A percentile compares a stretch with the other conserved stretches of the same genome.
These are phyloP conservation scores for Corythaixoides concolor DNA, from an alignment of 2,113 vertebrate species.

Conservation along the genomic window DNA sequence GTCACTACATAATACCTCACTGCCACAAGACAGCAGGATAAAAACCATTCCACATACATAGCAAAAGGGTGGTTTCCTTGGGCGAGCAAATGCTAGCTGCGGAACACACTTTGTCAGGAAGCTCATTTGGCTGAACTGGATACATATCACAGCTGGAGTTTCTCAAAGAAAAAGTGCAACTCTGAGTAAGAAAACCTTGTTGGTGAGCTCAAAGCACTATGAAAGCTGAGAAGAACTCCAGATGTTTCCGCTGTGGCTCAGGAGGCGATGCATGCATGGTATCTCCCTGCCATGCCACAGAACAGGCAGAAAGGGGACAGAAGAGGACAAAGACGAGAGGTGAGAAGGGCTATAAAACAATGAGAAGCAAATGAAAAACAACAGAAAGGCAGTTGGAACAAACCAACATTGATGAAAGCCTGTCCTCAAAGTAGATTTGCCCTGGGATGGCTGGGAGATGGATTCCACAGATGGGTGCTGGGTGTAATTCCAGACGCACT, in stretches of 20 bases:
- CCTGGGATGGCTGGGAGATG: not conserved
- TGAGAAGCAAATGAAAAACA: not conserved
- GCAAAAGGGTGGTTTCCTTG: not conserved
- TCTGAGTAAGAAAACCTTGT: not conserved
- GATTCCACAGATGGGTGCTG: not conserved
- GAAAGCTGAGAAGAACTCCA: not conserved
- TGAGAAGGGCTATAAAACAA: not conserved
- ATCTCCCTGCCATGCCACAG: not conserved
- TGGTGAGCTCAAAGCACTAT: not conserved
- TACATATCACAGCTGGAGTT: constrained; percentile 7
- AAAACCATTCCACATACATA: not conserved
- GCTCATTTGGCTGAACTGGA: not conserved
- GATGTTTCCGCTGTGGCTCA: not conserved
- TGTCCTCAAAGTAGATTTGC: not conserved
- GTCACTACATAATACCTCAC: not conserved
- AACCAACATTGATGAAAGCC: no score
- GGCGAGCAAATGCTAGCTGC: not conserved
- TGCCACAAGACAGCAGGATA: not conserved
- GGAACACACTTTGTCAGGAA: constrained; percentile 28
- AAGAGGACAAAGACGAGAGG: not conserved
- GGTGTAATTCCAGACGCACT: not conserved
- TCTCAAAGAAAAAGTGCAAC: not conserved
- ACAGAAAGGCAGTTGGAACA: not conserved
- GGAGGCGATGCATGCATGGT: not conserved
- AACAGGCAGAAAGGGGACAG: not conserved